A percentile compares a stretch with the other conserved stretches of the same genome.
These are phyloP conservation scores for Phyllotis vaccarum DNA, from an alignment of 2,797 vertebrate genomes.

Conservation along the genomic window DNA sequence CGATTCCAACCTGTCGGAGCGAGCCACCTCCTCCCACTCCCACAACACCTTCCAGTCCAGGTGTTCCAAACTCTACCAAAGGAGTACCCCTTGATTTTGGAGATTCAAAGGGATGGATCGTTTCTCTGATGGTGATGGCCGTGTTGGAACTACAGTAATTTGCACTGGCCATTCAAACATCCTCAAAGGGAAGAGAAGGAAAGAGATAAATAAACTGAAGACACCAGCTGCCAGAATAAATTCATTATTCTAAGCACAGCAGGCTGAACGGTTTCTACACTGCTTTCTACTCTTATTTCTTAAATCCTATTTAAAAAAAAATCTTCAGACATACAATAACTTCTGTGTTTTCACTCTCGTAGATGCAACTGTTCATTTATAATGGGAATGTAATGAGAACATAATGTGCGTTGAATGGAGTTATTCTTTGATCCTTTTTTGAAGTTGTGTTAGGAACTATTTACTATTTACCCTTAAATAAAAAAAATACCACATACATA, in stretches of 20 bases:
- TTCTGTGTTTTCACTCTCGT: background rate
- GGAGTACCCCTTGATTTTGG: no score
- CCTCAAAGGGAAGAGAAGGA: background rate
- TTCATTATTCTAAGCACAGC: background rate
- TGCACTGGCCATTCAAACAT: background rate
- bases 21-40: rapidly evolving
- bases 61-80: background rate
- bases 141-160: rapidly evolving
- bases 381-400: background rate
- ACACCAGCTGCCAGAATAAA: conserved; percentile 67
- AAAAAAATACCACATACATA: background rate
- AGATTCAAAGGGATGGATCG: background rate
- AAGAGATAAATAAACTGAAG: conserved; percentile 67
- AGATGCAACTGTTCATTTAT: background rate
- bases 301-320: conserved; percentile 32
- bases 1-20: background rate
- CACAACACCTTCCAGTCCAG: background rate
- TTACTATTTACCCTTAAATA: background rate
- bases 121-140: background rate
- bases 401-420: background rate
- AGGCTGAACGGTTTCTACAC: background rate
- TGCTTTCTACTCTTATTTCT: background rate
- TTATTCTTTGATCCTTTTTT: background rate
- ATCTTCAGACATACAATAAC: background rate
- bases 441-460: background rate